Conservation (phyloP, 92 coral and sea anemone genomes). For the Hydrozoanthus gracilis region DNA sequence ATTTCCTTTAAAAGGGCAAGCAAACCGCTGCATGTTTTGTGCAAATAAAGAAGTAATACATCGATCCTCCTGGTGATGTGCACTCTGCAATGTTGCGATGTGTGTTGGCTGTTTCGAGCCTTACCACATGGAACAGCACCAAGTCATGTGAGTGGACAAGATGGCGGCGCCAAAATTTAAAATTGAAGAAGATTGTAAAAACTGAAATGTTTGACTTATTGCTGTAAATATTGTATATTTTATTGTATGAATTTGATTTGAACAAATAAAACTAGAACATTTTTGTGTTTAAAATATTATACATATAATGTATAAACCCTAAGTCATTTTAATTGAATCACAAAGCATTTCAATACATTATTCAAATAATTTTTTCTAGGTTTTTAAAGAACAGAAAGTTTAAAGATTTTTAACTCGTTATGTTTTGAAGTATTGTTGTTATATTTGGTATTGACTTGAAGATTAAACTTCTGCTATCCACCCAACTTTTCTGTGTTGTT, state of each 20-base stretch:
- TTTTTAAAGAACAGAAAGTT: constrained; percentile 32
- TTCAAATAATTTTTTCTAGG: constrained; percentile 30
- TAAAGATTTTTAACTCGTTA: no score
- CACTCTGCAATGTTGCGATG: constrained; percentile 42
- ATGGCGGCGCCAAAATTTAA: constrained; percentile 14
- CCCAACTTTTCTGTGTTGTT: constrained; percentile 47
- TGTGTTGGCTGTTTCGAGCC: constrained; percentile 43
- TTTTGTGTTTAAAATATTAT: constrained; percentile 40
- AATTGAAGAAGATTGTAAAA: constrained; percentile 20
- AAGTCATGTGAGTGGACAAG: constrained; percentile 23
- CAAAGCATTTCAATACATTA: constrained; percentile 36
- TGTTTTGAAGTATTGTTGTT: no score
- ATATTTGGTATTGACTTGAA: no score
- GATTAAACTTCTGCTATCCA: constrained; percentile 37
- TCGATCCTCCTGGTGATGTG: constrained; percentile 39
- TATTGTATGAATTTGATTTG: no score
- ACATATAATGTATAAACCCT: no score
- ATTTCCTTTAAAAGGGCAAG: constrained; percentile 41
- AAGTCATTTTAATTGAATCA: constrained; percentile 42
- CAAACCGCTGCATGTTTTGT: constrained; percentile 44
- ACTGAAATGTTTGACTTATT: constrained; percentile 12
- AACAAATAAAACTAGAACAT: no score
- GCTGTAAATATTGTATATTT: no score
- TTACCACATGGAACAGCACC: constrained; percentile 3
- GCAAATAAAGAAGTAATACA: constrained; percentile 36